A percentile compares a stretch with the other conserved stretches of the same genome.
phyloP scores from a whole-genome alignment of 2,113 vertebrate species.

The Pampusana beccarii region DNA sequence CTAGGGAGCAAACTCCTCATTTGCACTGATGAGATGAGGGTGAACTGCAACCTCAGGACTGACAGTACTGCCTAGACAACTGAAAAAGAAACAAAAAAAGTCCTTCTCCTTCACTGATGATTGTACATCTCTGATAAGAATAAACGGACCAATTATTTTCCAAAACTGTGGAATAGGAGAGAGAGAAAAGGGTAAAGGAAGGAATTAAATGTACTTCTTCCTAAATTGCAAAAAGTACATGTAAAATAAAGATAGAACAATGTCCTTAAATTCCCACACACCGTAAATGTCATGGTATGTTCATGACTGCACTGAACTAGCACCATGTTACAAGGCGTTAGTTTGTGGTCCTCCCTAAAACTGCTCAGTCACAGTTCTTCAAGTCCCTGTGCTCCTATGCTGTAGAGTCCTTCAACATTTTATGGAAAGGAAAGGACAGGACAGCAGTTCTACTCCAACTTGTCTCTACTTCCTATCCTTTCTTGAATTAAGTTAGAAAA shows the following conservation, averaged over 20 bases:
- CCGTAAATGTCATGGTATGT: background rate
- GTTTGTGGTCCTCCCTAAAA: background rate
- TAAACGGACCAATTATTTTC: background rate
- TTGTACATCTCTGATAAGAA: background rate
- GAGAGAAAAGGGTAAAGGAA: background rate
- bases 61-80: background rate
- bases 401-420: background rate
- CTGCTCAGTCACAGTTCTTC: background rate
- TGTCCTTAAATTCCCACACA: background rate
- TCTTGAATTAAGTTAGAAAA: background rate
- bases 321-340: background rate
- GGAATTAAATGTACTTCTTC: background rate
- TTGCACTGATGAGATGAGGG: background rate
- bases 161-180: background rate
- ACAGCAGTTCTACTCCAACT: background rate
- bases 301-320: background rate
- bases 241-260: background rate
- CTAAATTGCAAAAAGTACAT: background rate
- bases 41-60: background rate
- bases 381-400: background rate
- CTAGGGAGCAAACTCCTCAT: background rate
- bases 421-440: background rate
- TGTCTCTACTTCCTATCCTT: background rate
- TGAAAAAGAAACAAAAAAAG: background rate
- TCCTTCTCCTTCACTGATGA: background rate